Conservation (phyloP, 2,113 vertebrate species). For the Maccullochella peelii region DNA sequence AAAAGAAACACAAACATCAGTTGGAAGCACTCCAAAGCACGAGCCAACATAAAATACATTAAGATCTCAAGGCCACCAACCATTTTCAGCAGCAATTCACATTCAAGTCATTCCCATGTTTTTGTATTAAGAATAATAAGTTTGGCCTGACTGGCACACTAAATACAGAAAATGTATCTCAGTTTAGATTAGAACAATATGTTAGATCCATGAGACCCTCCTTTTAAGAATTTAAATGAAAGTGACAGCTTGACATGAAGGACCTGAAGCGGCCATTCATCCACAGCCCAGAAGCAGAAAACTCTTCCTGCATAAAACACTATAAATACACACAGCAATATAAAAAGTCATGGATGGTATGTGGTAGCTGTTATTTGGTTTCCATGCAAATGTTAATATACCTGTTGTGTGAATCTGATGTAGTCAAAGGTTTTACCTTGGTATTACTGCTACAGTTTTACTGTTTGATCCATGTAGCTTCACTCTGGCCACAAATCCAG, state of each 20-base stretch:
- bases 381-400: neutral
- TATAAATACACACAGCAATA: constrained; percentile 3
- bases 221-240: constrained; percentile 10
- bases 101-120: constrained; percentile 55
- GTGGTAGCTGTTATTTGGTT: neutral
- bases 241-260: neutral
- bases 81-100: constrained; percentile 56
- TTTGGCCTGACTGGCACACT: constrained; percentile 16
- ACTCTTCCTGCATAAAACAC: constrained; percentile 26
- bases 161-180: constrained; percentile 20
- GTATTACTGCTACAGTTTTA: neutral
- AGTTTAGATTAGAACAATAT: neutral
- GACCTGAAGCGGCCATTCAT: neutral
- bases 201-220: neutral
- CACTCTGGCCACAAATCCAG: neutral
- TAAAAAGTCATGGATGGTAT: neutral
- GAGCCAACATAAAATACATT: constrained; percentile 27
- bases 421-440: neutral
- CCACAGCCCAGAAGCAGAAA: neutral
- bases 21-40: constrained; percentile 10
- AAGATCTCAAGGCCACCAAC: constrained; percentile 46
- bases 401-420: neutral
- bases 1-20: neutral
- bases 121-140: constrained; percentile 33
- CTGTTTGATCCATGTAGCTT: neutral